A percentile compares a stretch with the other conserved stretches of the same genome.
phyloP scores from a whole-genome alignment of 2,888 invertebrate genomes.

The Athalia rosae region DNA sequence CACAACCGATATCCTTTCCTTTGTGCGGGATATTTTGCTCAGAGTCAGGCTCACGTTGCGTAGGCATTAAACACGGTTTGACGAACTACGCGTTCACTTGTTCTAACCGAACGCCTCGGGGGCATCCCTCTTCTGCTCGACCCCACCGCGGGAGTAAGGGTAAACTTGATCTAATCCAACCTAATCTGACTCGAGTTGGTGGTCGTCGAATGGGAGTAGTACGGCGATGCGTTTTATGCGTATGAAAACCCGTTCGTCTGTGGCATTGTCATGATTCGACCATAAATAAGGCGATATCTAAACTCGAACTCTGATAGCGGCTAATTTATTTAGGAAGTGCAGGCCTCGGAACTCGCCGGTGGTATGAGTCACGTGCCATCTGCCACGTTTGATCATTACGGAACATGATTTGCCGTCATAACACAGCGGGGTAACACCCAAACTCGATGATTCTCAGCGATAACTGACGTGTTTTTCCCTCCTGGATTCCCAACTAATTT shows the following conservation, averaged over 20 bases:
- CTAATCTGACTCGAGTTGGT: conserved; percentile 29
- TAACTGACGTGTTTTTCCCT: conserved; percentile 7
- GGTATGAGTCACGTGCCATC: conserved; percentile 72
- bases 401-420: conserved; percentile 46
- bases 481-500: background rate
- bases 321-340: conserved; percentile 71
- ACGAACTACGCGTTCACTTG: conserved; percentile 61
- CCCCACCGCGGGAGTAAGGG: background rate
- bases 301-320: conserved; percentile 62
- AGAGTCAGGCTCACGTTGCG: background rate
- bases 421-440: conserved; percentile 20
- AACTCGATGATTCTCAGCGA: background rate
- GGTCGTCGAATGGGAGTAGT: conserved; percentile 12
- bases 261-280: conserved; percentile 63
- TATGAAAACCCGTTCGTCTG: conserved; percentile 31
- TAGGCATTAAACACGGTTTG: conserved; percentile 29
- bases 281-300: conserved; percentile 67
- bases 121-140: conserved; percentile 25
- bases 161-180: conserved; percentile 31
- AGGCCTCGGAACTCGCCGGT: conserved; percentile 18
- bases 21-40: background rate
- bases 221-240: conserved; percentile 18
- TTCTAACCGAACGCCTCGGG: conserved; percentile 62
- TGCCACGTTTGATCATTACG: conserved; percentile 57
- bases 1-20: background rate